These are phyloP conservation scores for Hemithea aestivaria DNA, from an alignment of 2,888 invertebrate species.

Conservation along the genomic window DNA sequence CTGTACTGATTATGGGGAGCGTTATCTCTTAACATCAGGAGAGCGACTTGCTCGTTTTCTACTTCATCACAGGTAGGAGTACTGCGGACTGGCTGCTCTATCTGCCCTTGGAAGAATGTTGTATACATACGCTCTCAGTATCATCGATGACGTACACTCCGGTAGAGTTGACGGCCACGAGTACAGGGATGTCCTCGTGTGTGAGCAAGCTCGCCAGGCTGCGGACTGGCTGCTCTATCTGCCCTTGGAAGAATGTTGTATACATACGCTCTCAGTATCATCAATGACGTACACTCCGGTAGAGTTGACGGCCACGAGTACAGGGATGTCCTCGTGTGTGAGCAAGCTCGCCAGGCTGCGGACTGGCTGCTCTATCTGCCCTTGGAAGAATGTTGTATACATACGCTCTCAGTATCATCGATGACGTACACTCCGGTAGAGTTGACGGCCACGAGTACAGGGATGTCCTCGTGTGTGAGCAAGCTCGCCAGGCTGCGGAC, in stretches of 20 bases:
- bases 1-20: too few relatives aligned
- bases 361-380: conserved; percentile 95
- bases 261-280: conserved; percentile 88
- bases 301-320: conserved; percentile 92
- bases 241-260: conserved; percentile 89
- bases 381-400: conserved; percentile 87
- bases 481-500: conserved; percentile 90
- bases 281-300: conserved; percentile 92
- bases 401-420: conserved; percentile 90
- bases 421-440: conserved; percentile 91
- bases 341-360: conserved; percentile 90
- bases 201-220: conserved; percentile 91
- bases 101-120: too few relatives aligned
- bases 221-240: conserved; percentile 94
- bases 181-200: conserved; percentile 91
- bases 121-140: conserved; percentile 85
- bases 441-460: conserved; percentile 93
- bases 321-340: conserved; percentile 91
- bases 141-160: conserved; percentile 93
- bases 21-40: too few relatives aligned
- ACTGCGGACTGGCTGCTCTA: too few relatives aligned
- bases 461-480: conserved; percentile 91
- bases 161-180: conserved; percentile 91
- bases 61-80: too few relatives aligned
- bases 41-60: too few relatives aligned